Evolutionary conservation across 2,113 vertebrate genomes (phyloP).

Genomic region (Falco punctatus): DNA sequence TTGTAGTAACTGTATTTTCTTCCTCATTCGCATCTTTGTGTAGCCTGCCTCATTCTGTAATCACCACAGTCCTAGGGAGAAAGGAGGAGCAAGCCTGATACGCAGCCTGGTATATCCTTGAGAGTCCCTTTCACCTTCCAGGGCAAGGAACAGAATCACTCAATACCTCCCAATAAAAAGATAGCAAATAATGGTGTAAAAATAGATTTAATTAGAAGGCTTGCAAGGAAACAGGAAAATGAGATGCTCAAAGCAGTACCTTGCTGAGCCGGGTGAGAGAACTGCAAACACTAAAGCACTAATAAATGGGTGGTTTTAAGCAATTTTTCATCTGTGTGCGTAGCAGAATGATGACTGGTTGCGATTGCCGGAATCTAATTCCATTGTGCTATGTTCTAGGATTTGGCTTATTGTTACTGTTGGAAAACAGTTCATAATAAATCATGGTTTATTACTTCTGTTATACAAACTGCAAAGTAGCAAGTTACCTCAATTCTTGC

Average conservation of each 20-base stretch:
- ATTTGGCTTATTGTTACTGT: constrained; percentile 13
- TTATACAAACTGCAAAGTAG: not conserved
- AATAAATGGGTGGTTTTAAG: not conserved
- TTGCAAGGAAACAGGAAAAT: not conserved
- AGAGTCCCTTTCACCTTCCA: not conserved
- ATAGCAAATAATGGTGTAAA: not conserved
- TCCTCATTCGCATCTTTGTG: not conserved
- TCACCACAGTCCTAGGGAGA: not conserved
- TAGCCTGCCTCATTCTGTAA: not conserved
- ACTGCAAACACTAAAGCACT: not conserved
- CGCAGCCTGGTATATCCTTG: not conserved
- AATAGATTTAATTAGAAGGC: not conserved
- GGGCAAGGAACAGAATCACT: not conserved
- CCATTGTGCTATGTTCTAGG: rapidly evolving
- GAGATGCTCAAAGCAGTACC: not conserved
- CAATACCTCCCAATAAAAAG: not conserved
- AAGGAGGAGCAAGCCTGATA: not conserved
- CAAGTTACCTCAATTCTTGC: not conserved
- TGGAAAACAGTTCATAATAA: not conserved
- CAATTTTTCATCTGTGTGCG: not conserved
- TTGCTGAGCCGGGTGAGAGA: not conserved
- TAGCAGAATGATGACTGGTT: not conserved
- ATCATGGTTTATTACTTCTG: constrained; percentile 13
- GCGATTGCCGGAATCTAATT: not conserved
- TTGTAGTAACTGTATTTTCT: not conserved